These are phyloP conservation scores for Amazonetta brasiliensis DNA, from an alignment of 2,797 vertebrate genomes.

Conservation along the genomic window DNA sequence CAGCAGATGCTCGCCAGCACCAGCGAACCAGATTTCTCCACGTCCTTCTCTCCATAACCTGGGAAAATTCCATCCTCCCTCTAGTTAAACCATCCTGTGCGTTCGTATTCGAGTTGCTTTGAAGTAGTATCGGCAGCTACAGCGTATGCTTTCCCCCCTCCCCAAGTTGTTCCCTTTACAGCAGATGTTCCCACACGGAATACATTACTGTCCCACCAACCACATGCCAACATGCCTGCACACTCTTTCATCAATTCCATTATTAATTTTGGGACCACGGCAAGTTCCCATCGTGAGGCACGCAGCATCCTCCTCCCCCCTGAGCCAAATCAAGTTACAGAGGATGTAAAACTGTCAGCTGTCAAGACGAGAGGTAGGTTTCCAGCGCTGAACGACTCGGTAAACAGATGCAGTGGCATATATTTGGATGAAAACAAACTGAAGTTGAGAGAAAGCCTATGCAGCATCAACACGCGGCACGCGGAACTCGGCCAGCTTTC, in stretches of 20 bases:
- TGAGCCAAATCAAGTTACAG: neutral
- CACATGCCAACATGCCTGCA: neutral
- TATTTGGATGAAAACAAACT: conserved; percentile 23
- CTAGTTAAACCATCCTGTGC: neutral
- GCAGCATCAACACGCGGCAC: neutral
- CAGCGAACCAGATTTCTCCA: neutral
- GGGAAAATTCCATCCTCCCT: neutral
- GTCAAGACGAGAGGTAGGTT: neutral
- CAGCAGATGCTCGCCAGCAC: neutral
- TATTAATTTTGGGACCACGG: neutral
- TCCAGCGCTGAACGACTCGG: neutral
- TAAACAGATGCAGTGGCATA: conserved; percentile 38
- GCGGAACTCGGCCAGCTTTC: neutral
- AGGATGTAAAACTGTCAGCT: neutral
- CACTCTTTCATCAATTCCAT: neutral
- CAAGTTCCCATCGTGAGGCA: neutral
- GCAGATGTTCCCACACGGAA: conserved; percentile 19
- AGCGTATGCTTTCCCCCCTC: neutral
- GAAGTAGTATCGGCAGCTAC: neutral
- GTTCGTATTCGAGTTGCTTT: neutral
- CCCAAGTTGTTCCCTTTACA: neutral
- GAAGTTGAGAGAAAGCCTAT: neutral
- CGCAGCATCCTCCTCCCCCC: neutral
- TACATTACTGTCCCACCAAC: conserved; percentile 2
- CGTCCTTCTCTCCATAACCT: neutral